Percentiles rank a stretch among this genome's conserved stretches.
Evolutionary conservation across 2,888 invertebrate genomes (phyloP).

Genomic region (Lithophane leautieri): DNA sequence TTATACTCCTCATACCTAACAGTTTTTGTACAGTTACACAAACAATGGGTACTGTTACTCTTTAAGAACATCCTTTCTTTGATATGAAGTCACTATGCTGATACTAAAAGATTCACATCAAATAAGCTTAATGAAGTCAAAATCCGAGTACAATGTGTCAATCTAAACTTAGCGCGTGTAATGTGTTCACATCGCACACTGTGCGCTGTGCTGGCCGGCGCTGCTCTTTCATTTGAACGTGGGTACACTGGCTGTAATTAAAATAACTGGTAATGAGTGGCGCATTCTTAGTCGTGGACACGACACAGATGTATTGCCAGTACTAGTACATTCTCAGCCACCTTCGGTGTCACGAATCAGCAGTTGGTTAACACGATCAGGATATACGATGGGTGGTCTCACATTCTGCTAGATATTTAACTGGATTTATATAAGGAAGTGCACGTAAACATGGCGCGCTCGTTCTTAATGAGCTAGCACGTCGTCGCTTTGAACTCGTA

Average conservation of each 20-base stretch:
- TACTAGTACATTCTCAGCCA: constrained; percentile 60
- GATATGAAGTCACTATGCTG: constrained; percentile 36
- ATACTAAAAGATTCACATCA: constrained; percentile 52
- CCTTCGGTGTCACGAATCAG: constrained; percentile 57
- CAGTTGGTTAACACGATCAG: constrained; percentile 53
- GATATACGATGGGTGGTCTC: constrained; percentile 59
- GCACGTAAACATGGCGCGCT: constrained; percentile 73
- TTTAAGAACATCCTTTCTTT: constrained; percentile 64
- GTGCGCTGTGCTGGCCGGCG: constrained; percentile 62
- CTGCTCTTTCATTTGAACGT: constrained; percentile 60
- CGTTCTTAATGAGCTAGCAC: constrained; percentile 80
- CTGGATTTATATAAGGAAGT: constrained; percentile 68
- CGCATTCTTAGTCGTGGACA: constrained; percentile 77
- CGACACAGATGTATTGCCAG: constrained; percentile 73
- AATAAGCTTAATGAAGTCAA: constrained; percentile 61
- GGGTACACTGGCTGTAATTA: constrained; percentile 76
- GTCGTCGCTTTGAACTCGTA: constrained; percentile 81
- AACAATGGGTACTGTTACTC: constrained; percentile 63
- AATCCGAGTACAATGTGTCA: constrained; percentile 60
- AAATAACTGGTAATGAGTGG: constrained; percentile 83
- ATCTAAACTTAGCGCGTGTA: constrained; percentile 45
- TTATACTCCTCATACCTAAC: constrained; percentile 44
- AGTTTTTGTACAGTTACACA: constrained; percentile 61
- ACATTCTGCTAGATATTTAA: constrained; percentile 42
- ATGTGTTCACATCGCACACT: constrained; percentile 62